Percentiles rank a stretch among this genome's conserved stretches.
These are phyloP conservation scores for Eurypyga helias DNA, from an alignment of 2,113 vertebrate genomes.

Conservation along the genomic window DNA sequence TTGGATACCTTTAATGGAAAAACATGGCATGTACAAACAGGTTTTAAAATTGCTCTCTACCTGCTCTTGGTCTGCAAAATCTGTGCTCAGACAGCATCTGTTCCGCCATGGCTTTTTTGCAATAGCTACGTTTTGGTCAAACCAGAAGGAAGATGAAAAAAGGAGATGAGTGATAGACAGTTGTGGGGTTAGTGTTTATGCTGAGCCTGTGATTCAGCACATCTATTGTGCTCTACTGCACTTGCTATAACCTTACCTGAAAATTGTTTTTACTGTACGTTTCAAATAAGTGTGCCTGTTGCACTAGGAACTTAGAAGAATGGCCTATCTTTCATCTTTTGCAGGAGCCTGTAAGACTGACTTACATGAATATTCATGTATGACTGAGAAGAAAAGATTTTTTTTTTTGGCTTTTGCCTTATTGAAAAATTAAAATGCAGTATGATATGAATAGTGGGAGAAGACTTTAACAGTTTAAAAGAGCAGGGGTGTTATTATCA, in stretches of 20 bases:
- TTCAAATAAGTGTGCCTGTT: background rate
- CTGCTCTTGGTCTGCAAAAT: background rate
- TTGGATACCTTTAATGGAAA: background rate
- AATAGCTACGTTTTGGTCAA: background rate
- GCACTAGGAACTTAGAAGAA: background rate
- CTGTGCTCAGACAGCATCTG: background rate
- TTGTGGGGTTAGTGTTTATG: background rate
- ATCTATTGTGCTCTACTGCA: background rate
- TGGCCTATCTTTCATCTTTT: background rate
- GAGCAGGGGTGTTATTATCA: background rate
- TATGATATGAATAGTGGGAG: background rate
- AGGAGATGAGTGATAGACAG: background rate
- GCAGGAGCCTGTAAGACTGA: background rate
- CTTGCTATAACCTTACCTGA: background rate
- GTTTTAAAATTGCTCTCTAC: slow-evolving; percentile 36
- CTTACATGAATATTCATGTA: background rate
- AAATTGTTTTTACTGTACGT: background rate
- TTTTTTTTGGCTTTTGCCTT: background rate
- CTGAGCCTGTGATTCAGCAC: background rate
- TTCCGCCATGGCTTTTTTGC: background rate
- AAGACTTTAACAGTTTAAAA: background rate
- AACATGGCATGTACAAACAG: background rate
- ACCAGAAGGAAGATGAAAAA: background rate
- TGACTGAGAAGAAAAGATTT: background rate
- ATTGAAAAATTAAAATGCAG: background rate